Conservation (phyloP, 2,888 invertebrate species). For the Eilema sororculum region DNA sequence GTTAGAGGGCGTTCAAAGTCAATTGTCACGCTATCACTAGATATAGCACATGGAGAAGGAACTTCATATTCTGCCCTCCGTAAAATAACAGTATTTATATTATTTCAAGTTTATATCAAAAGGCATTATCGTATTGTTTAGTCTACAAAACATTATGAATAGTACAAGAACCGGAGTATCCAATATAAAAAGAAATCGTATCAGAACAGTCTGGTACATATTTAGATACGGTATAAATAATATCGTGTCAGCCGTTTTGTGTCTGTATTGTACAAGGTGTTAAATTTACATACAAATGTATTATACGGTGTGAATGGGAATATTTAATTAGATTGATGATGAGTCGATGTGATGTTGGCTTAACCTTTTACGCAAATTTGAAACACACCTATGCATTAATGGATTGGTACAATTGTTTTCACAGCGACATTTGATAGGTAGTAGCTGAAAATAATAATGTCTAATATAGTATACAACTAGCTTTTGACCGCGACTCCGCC, state of each 20-base stretch:
- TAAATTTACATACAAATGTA: background rate
- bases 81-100: no score
- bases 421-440: background rate
- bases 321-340: conserved; percentile 1
- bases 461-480: background rate
- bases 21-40: conserved; percentile 3
- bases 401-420: background rate
- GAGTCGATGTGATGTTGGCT: background rate
- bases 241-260: conserved; percentile 10
- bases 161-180: background rate
- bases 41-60: no score
- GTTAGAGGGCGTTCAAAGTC: background rate
- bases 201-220: background rate
- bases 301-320: background rate
- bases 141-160: conserved; percentile 18
- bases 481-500: no score
- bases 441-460: background rate
- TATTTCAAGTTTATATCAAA: conserved; percentile 14
- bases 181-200: conserved; percentile 2
- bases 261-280: background rate
- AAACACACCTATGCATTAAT: background rate
- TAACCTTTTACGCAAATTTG: background rate
- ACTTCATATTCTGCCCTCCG: no score
- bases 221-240: conserved; percentile 1
- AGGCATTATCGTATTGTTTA: conserved; percentile 20